phyloP scores from a whole-genome alignment of 2,888 invertebrate species.

The Lutraria lutraria region DNA sequence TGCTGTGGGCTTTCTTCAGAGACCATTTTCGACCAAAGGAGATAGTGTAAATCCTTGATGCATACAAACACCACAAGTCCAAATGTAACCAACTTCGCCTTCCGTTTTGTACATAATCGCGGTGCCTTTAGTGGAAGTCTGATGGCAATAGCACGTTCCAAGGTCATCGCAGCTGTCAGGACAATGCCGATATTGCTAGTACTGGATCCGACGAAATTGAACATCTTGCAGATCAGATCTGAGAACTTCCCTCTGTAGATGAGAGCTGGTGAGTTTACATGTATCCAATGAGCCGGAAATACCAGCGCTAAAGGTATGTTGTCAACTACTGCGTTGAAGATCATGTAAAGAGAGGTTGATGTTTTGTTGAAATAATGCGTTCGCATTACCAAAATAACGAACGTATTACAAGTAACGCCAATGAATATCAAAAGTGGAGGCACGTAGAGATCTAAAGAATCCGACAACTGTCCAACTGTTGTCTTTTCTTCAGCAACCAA shows the following conservation, averaged over 20 bases:
- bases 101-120: conserved; percentile 71
- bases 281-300: conserved; percentile 78
- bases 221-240: conserved; percentile 76
- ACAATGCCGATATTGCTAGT: conserved; percentile 79
- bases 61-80: conserved; percentile 67
- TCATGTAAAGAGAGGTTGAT: conserved; percentile 80
- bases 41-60: conserved; percentile 73
- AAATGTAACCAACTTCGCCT: conserved; percentile 72
- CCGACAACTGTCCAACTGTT: conserved; percentile 37
- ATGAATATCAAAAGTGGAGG: conserved; percentile 74
- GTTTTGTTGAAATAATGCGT: conserved; percentile 74
- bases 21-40: conserved; percentile 69
- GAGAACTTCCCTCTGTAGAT: conserved; percentile 67
- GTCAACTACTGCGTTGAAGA: conserved; percentile 74
- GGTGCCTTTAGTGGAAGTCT: conserved; percentile 76
- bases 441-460: conserved; percentile 71
- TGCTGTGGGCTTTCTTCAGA: conserved; percentile 55
- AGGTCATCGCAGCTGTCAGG: conserved; percentile 80
- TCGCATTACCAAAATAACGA: conserved; percentile 78
- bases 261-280: conserved; percentile 74
- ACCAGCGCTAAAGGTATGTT: conserved; percentile 72
- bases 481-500: not conserved
- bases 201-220: conserved; percentile 77
- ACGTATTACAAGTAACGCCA: conserved; percentile 73
- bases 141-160: conserved; percentile 77